Evolutionary conservation across 1,140 invertebrate genomes (phyloP), one percentile per base, ranked within the genome.

Genomic region (Gryllus bimaculatus): DNA sequence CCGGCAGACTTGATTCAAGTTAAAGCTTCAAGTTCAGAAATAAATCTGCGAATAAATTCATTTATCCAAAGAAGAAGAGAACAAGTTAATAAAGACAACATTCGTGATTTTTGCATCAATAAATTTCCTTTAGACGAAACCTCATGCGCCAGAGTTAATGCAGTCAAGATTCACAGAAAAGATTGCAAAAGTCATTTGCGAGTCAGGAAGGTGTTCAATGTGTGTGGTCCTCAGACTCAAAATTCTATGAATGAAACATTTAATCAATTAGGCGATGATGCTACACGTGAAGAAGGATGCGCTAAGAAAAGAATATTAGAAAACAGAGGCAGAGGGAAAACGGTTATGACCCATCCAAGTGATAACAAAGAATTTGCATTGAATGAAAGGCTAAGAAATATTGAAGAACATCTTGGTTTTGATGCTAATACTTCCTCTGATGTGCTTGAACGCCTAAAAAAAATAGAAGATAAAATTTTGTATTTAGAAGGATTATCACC

Each of bases 141-240:
- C 81, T 89, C 89, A 48, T 92, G 91, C 86, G 91, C 92, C 8
- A 86, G 92, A 82, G 88, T 91, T 26, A 89, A 92, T 85, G 90
- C 91, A 20, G 86, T 89, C 48, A 85, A 92, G 80, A 83, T 90
- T 73, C 89, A 89, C 81, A 85, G 88, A 77, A 90, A 91, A 82
- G 89, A 90, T 83, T 90, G 89, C 0, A 93, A 90, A 85, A 89
- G 90, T 83, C 91, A 92, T 84, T 87, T 93, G 26, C 91, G 90
- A 90, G 90, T 91, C 92, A 86, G 84, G 81, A 87, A 86, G 82
- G 91, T 88, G 78, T 85, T 85, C 73, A 92, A 90, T 84, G 86
- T 85, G 81, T 88, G 86, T 85, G 89, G 89, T 48, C 90, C 90
- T 18, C 90, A 91, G 84, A 88, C 87, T 47, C 81, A 83, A 78